These are phyloP conservation scores for Tachysurus fulvidraco DNA, from an alignment of 2,113 vertebrate genomes.

Conservation along the genomic window DNA sequence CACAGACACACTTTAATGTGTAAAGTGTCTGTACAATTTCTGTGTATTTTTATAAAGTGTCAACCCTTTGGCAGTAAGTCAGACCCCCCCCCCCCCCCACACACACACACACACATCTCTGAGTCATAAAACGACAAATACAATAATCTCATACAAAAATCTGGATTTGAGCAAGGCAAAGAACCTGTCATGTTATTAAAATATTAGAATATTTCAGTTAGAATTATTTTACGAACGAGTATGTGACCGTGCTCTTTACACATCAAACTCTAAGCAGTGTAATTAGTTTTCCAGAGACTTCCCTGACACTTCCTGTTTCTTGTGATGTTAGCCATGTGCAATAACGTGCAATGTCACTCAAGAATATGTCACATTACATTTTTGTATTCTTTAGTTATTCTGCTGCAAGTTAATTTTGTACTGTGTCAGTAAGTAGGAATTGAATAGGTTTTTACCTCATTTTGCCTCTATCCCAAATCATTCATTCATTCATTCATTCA, in stretches of 20 bases:
- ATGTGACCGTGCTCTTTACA: not conserved
- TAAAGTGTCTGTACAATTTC: not conserved
- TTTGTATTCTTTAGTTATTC: not conserved
- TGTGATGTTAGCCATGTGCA: not conserved
- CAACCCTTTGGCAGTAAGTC: not conserved
- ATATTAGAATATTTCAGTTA: not conserved
- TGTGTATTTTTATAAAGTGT: not conserved
- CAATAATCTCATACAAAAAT: not conserved
- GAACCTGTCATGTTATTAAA: not conserved
- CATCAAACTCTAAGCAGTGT: not conserved
- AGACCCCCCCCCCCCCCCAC: not conserved
- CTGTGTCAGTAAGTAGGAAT: not conserved
- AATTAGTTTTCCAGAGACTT: constrained; percentile 5
- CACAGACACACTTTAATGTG: not conserved
- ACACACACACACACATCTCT: not conserved
- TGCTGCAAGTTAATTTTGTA: not conserved
- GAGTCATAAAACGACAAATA: not conserved
- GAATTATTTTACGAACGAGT: constrained; percentile 20
- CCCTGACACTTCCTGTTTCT: not conserved
- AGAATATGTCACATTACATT: not conserved
- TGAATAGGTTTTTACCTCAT: not conserved
- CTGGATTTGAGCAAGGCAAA: not conserved
- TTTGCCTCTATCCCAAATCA: not conserved
- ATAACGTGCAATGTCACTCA: constrained; percentile 4
- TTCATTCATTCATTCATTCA: too few relatives aligned